A percentile compares a stretch with the other conserved stretches of the same genome.
phyloP scores from a whole-genome alignment of 1,140 invertebrate genomes.

The Cyclargus thomasi region DNA sequence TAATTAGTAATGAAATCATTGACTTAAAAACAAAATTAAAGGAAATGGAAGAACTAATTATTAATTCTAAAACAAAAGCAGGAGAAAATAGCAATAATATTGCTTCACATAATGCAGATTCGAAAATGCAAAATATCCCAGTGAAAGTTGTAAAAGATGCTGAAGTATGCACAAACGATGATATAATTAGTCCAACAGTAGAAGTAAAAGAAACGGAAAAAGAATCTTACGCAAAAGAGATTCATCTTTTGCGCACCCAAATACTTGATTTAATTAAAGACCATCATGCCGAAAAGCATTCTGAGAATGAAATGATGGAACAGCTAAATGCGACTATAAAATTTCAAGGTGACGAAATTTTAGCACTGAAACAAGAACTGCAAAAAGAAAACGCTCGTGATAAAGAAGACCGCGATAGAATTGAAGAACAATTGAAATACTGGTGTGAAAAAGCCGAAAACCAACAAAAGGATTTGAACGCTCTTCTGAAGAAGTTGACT shows the following conservation, averaged over 20 bases:
- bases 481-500: constrained; percentile 54
- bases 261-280: constrained; percentile 53
- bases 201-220: constrained; percentile 67
- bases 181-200: constrained; percentile 56
- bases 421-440: constrained; percentile 46
- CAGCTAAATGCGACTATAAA: constrained; percentile 53
- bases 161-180: constrained; percentile 49
- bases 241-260: constrained; percentile 55
- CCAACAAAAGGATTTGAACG: constrained; percentile 55
- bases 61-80: constrained; percentile 28
- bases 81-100: constrained; percentile 11
- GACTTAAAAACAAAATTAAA: constrained; percentile 58
- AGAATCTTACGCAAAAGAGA: constrained; percentile 66
- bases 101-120: background rate
- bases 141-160: constrained; percentile 47
- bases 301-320: constrained; percentile 50
- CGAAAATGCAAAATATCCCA: constrained; percentile 17
- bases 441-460: constrained; percentile 51
- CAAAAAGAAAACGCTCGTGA: constrained; percentile 35
- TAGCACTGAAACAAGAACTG: constrained; percentile 50
- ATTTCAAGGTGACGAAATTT: constrained; percentile 55
- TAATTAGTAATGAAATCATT: constrained; percentile 71
- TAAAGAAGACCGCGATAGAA: constrained; percentile 42
- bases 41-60: constrained; percentile 49
- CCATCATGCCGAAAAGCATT: constrained; percentile 34